Evolutionary conservation across 2,888 invertebrate species (phyloP).

Genomic region (Hybos culiciformis): DNA sequence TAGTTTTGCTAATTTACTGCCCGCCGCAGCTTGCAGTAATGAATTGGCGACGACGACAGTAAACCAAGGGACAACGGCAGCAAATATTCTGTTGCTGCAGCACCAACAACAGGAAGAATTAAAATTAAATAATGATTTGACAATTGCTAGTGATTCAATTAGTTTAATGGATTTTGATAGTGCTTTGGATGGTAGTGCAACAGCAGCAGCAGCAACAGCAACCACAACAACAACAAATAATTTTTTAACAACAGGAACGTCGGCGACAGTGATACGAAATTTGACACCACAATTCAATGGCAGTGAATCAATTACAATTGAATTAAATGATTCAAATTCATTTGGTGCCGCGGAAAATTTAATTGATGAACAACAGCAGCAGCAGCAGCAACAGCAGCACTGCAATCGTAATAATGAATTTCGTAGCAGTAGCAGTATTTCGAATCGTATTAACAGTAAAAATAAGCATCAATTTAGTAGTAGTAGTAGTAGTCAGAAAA

Average conservation of each 20-base stretch:
- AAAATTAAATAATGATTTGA: neutral
- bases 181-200: neutral
- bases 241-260: neutral
- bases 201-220: constrained; percentile 1
- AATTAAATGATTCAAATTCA: constrained; percentile 29
- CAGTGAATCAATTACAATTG: constrained; percentile 17
- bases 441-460: too few relatives aligned
- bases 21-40: neutral
- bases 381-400: neutral
- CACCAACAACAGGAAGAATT: neutral
- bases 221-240: neutral
- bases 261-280: neutral
- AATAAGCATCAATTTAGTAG: too few relatives aligned
- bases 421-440: neutral
- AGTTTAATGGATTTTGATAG: neutral
- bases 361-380: neutral
- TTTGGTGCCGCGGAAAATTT: constrained; percentile 17
- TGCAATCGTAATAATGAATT: neutral
- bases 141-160: neutral
- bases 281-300: constrained; percentile 4
- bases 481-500: too few relatives aligned
- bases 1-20: constrained; percentile 13
- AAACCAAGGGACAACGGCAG: too few relatives aligned
- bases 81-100: neutral
- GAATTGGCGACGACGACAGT: too few relatives aligned